Conservation (phyloP, 1,140 invertebrate genomes). For the Trichonephila clavipes region DNA sequence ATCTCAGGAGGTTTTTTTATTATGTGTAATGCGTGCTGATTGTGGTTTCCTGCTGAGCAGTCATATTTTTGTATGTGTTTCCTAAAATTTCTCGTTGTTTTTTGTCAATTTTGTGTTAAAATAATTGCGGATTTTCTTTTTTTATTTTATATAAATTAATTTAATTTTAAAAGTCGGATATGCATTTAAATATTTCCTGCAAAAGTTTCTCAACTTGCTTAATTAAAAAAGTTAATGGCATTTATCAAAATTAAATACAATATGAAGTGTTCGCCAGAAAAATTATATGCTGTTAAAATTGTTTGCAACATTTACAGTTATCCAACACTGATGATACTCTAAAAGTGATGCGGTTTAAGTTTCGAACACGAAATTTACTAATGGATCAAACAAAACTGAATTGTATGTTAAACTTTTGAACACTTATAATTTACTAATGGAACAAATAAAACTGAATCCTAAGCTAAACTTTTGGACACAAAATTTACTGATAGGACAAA, state of each 20-base stretch:
- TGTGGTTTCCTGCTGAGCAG: slow-evolving; percentile 53
- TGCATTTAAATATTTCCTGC: not conserved
- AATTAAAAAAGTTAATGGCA: not conserved
- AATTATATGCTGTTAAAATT: too few species aligned
- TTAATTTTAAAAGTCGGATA: not conserved
- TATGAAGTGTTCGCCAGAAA: too few species aligned
- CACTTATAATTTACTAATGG: too few species aligned
- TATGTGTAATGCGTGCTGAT: slow-evolving; percentile 15
- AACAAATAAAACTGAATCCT: too few species aligned
- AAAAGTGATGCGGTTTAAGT: too few species aligned
- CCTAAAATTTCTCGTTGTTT: slow-evolving; percentile 1
- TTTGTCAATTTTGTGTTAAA: slow-evolving; percentile 29
- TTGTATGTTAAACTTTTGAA: too few species aligned
- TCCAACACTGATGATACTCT: too few species aligned
- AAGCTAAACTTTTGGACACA: too few species aligned
- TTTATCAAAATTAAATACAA: not conserved
- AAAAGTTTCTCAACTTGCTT: slow-evolving; percentile 13
- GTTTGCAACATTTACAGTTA: too few species aligned
- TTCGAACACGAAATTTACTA: too few species aligned
- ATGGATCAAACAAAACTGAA: too few species aligned
- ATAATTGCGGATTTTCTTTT: slow-evolving; percentile 23
- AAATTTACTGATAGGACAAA: too few species aligned
- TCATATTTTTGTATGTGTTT: slow-evolving; percentile 42
- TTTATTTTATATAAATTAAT: not conserved
- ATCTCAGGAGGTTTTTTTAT: slow-evolving; percentile 63